These are phyloP conservation scores for Sibirionetta formosa DNA, from an alignment of 2,797 vertebrate genomes.

Conservation along the genomic window DNA sequence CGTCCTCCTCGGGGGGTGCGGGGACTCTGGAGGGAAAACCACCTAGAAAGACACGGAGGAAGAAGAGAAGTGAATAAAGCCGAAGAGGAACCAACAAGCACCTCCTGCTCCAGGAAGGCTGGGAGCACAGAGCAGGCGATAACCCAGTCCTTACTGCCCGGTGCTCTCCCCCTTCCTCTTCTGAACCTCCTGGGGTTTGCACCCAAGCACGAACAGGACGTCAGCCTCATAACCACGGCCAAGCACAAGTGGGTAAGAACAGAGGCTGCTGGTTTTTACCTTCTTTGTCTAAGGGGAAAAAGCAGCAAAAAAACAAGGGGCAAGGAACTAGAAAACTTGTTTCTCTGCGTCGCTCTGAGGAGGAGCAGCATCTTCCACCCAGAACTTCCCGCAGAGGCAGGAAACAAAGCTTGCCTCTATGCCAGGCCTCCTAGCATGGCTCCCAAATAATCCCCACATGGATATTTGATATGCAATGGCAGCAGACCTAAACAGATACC, in stretches of 20 bases:
- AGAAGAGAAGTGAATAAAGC: slow-evolving; percentile 66
- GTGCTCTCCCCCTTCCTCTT: neutral
- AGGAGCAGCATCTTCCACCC: neutral
- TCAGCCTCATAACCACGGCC: neutral
- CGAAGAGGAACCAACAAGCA: neutral
- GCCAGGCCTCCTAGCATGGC: neutral
- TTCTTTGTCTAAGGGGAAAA: neutral
- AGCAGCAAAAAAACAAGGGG: neutral
- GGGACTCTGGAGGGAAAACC: slow-evolving; percentile 90
- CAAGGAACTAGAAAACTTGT: neutral
- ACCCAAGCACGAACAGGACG: neutral
- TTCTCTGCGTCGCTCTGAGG: neutral
- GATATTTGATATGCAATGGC: neutral
- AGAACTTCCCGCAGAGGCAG: neutral
- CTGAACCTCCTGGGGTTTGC: neutral
- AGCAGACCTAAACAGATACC: neutral
- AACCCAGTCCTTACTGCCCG: neutral
- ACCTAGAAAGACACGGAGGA: slow-evolving; percentile 85
- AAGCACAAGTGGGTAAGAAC: neutral
- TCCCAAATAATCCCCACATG: neutral
- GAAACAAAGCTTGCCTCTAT: rapidly evolving
- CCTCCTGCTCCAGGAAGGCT: neutral
- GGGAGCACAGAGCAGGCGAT: neutral
- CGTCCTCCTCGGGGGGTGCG: slow-evolving; percentile 86
- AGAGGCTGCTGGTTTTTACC: neutral